Base-by-base conservation (phyloP, 2,113 vertebrate genomes). In the Thinocorus orbignyianus region DNA sequence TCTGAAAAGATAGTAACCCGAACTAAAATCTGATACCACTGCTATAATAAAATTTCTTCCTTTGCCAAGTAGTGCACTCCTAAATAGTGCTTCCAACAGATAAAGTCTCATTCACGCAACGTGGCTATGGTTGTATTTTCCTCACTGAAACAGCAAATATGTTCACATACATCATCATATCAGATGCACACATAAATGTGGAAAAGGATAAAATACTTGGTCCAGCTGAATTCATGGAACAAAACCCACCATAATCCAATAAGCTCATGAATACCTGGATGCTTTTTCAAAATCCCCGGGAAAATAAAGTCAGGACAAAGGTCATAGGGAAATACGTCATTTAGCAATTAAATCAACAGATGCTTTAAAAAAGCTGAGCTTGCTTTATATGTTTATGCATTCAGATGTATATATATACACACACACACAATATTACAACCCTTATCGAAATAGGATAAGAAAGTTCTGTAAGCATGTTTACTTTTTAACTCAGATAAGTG, bases 371-470 rank as follows among this genome's bases (percentile, higher is more conserved):
- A 60, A 87, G 15, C 8, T 61, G 35, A 71, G 57, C 57, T 76
- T 12, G 2, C 24, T 51, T 55, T 24, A 3, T 58, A 58, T 11
- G 11, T 35, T 80, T 73, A n/a, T 61, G 35, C 58, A 49, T 65
- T 82, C 66, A 92, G 48, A 69, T 68, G 37, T 69, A 55, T 5
- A 6, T 18, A 17, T n/a, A n/a, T 18, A 46, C 60, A 48, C 46
- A 70, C 12, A 46, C 11, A 33, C 12, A 6, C 13, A n/a, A 65
- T 69, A 28, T 26, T 85, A 86, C 52, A 55, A 48, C 20, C n/a
- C 44, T 30, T 33, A 84, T 0, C 4, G 42, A 94, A 83, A 71
- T 15, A 55, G 0, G 0, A 0, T 68, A 71, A 87, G 37, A 46
- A 35, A 37, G 61, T 68, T 72, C 70, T 42, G 35, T 72, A 48